phyloP scores from a whole-genome alignment of 2,113 vertebrate species.

The Lamprotornis superbus region DNA sequence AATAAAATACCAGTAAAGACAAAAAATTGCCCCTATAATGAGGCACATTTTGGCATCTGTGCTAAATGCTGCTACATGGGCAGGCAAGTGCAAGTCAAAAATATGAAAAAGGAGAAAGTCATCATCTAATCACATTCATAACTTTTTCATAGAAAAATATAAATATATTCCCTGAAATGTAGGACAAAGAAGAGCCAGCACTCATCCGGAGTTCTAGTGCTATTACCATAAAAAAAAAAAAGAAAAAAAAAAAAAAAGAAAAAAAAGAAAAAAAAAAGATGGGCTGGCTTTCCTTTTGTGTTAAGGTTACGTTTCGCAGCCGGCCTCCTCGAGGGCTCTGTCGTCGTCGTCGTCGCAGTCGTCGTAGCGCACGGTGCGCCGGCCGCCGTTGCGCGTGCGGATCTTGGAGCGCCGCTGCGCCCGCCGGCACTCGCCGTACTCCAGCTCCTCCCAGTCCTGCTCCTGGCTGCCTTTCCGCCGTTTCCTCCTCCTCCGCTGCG shows the following conservation, averaged over 20 bases:
- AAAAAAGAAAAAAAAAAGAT: background rate
- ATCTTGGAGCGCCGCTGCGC: conserved; percentile 51
- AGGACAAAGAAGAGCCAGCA: conserved; percentile 66
- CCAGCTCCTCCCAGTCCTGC: conserved; percentile 54
- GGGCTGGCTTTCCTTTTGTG: conserved; percentile 37
- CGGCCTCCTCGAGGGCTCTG: conserved; percentile 25
- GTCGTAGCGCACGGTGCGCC: conserved; percentile 32
- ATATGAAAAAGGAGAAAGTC: conserved; percentile 67
- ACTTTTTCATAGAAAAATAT: conserved; percentile 82
- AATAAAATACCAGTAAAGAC: conserved; percentile 72
- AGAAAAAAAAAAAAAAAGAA: background rate
- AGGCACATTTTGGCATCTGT: conserved; percentile 78
- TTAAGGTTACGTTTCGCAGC: conserved; percentile 40
- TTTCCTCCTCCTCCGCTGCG: conserved; percentile 51
- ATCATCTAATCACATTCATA: conserved; percentile 72
- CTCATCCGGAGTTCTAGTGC: conserved; percentile 56
- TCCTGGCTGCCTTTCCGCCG: conserved; percentile 15
- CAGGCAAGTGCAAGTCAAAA: conserved; percentile 75
- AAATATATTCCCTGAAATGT: conserved; percentile 82
- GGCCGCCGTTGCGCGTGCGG: conserved; percentile 65
- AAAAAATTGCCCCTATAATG: conserved; percentile 71
- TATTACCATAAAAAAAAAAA: conserved; percentile 20
- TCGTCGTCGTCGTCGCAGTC: conserved; percentile 35
- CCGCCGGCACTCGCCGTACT: conserved; percentile 3
- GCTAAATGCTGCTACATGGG: conserved; percentile 72